Conservation (phyloP, 2,888 invertebrate genomes). For the Cheilosia vulpina region DNA sequence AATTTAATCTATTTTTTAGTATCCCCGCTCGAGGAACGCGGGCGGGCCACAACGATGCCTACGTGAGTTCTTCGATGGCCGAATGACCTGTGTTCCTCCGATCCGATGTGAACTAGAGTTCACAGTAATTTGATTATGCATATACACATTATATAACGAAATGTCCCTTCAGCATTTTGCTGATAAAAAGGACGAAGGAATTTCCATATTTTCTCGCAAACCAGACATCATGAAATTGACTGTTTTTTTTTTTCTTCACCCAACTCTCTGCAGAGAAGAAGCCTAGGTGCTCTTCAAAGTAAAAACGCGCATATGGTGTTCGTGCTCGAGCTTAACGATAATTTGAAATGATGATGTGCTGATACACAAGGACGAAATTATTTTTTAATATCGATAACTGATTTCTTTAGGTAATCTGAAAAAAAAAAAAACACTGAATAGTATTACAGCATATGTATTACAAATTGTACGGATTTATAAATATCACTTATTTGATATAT, state of each 20-base stretch:
- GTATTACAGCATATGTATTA: background rate
- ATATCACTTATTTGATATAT: slow-evolving; percentile 1
- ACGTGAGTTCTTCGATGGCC: slow-evolving; percentile 62
- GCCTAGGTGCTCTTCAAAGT: too few relatives aligned
- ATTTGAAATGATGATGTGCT: slow-evolving; percentile 52
- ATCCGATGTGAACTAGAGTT: slow-evolving; percentile 49
- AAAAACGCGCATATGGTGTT: background rate
- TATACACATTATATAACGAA: slow-evolving; percentile 45
- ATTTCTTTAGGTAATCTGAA: background rate
- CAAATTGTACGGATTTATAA: background rate
- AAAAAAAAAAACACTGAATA: background rate
- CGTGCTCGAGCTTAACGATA: slow-evolving; percentile 36
- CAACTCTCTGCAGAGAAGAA: too few relatives aligned
- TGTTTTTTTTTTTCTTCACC: too few relatives aligned
- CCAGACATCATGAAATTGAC: slow-evolving; percentile 20
- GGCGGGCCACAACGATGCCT: slow-evolving; percentile 52
- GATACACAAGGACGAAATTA: slow-evolving; percentile 18
- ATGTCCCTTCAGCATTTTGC: slow-evolving; percentile 39
- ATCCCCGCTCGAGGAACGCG: slow-evolving; percentile 45
- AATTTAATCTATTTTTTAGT: slow-evolving; percentile 67
- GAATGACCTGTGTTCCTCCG: slow-evolving; percentile 29
- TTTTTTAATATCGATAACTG: background rate
- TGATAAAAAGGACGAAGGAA: slow-evolving; percentile 27
- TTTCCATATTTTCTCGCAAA: slow-evolving; percentile 51
- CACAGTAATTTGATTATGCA: slow-evolving; percentile 65